Evolutionary conservation across 2,888 invertebrate species (phyloP).

Genomic region (Stegana nigrithorax): DNA sequence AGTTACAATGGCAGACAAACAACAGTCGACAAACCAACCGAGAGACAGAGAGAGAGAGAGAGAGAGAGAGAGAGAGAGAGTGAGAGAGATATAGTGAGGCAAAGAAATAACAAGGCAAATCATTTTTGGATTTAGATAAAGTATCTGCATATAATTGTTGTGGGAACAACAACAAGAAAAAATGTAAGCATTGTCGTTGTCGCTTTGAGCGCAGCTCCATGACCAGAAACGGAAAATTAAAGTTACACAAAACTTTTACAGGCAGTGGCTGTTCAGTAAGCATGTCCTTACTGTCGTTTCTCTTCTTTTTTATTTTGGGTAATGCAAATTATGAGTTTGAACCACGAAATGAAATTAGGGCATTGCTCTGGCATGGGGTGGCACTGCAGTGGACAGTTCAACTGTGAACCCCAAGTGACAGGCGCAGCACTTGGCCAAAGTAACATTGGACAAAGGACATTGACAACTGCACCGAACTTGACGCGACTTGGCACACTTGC

Average conservation of each 20-base stretch:
- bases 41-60: background rate
- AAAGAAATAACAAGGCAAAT: too few species aligned
- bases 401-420: too few species aligned
- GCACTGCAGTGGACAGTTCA: too few species aligned
- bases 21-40: background rate
- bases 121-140: slow-evolving; percentile 43
- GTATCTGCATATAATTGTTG: slow-evolving; percentile 42
- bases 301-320: background rate
- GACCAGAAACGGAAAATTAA: slow-evolving; percentile 16
- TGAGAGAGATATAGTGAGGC: background rate
- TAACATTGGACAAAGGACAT: too few species aligned
- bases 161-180: slow-evolving; percentile 23
- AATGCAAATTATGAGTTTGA: background rate
- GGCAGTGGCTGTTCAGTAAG: too few species aligned
- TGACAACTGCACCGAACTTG: too few species aligned
- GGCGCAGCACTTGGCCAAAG: too few species aligned
- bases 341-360: slow-evolving; percentile 41
- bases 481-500: too few species aligned
- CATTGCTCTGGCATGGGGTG: too few species aligned
- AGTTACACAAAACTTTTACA: slow-evolving; percentile 8
- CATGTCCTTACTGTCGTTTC: too few species aligned
- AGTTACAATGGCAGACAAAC: too few species aligned
- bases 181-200: background rate
- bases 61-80: background rate
- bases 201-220: background rate